Percentiles rank a stretch among this genome's conserved stretches.
Evolutionary conservation across 2,888 invertebrate genomes (phyloP).

Genomic region (Athalia circularis): DNA sequence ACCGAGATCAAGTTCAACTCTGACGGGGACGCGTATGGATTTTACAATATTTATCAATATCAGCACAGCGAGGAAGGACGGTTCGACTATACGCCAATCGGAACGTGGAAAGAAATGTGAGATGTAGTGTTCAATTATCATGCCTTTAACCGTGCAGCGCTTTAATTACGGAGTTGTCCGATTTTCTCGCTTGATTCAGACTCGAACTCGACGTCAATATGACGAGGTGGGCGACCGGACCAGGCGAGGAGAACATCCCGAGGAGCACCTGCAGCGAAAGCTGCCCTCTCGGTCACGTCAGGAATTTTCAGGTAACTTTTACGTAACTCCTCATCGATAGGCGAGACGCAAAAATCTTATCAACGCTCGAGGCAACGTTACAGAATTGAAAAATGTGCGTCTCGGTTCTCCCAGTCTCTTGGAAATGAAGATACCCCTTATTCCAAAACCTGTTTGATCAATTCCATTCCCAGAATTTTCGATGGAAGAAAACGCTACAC

Average conservation of each 20-base stretch:
- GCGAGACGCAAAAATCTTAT: neutral
- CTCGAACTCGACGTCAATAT: conserved; percentile 73
- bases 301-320: conserved; percentile 76
- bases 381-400: no score
- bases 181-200: conserved; percentile 58
- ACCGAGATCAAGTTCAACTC: conserved; percentile 79
- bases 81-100: conserved; percentile 78
- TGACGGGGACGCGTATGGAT: conserved; percentile 82
- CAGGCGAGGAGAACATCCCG: conserved; percentile 72
- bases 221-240: conserved; percentile 73
- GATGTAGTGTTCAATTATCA: conserved; percentile 55
- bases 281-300: conserved; percentile 78
- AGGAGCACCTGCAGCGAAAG: conserved; percentile 80
- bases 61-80: conserved; percentile 75
- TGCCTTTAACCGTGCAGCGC: neutral
- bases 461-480: no score
- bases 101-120: conserved; percentile 78
- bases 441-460: no score
- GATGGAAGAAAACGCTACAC: no score
- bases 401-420: no score
- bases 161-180: neutral
- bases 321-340: conserved; percentile 29
- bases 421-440: no score
- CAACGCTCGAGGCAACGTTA: no score
- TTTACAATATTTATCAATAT: conserved; percentile 83